Base-by-base conservation (phyloP, 2,113 vertebrate species). In the Irena cyanogastra region DNA sequence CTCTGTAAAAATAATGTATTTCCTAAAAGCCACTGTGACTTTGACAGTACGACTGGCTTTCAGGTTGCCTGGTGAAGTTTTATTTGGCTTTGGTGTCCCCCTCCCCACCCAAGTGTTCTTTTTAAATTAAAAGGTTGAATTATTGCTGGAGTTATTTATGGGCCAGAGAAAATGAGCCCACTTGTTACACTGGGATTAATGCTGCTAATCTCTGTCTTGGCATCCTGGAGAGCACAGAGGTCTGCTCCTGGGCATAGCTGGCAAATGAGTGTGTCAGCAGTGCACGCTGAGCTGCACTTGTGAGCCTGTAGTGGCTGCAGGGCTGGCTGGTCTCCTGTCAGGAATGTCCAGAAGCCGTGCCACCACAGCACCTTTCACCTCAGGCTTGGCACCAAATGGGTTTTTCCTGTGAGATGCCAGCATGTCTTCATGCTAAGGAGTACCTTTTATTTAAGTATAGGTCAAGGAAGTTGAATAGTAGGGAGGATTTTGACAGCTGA, bases 291-390 rank as follows among this genome's bases (percentile, higher is more conserved):
- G 39, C 35, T 52, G 49, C 11, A 9, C 69, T 16, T 8, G 8
- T 8, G 33, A 31, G 33, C 0, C 0, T 1, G 1, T 11, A 13
- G 14, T 15, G 44, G 41, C 66, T 6, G 3, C 57, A 35, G 39
- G 35, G 54, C 27, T 39, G n/a, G 41, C 56, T 53, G 5, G 1
- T 24, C 9, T 87, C 70, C 54, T 3, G 0, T 12, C 23, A 63
- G 23, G 22, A 13, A 45, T 13, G 33, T n/a, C 37, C 26, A n/a
- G 24, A 30, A 59, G 31, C 54, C 20, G 3, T 0, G 2, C 28
- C 3, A 1, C 41, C 26, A 20, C 60, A 50, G 35, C 31, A 42
- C 16, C 1, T 31, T 47, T 59, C 39, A 11, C 26, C 5, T 7
- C 68, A 49, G 52, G 24, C 26, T 64, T n/a, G 12, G 19, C 45